Conservation (phyloP, 1,140 invertebrate species). For the Octopus bimaculoides region DNA sequence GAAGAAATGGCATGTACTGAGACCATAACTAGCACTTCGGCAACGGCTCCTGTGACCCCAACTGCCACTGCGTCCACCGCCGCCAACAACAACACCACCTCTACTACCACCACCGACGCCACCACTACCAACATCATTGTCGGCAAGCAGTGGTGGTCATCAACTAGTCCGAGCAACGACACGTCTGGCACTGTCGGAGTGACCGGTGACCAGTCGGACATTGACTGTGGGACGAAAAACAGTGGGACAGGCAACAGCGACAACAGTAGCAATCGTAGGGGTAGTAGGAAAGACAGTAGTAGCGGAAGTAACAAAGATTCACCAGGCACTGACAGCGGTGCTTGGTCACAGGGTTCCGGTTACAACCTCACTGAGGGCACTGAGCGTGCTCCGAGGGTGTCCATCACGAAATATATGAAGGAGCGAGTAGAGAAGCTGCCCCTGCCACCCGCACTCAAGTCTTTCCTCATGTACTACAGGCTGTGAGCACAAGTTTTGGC, state of each 20-base stretch:
- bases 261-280: slow-evolving; percentile 5
- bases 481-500: neutral
- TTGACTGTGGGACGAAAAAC: slow-evolving; percentile 22
- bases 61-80: neutral
- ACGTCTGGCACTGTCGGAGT: slow-evolving; percentile 49
- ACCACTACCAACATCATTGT: no score
- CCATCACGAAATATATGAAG: slow-evolving; percentile 56
- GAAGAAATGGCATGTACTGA: slow-evolving; percentile 12
- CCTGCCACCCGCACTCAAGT: slow-evolving; percentile 61
- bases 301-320: slow-evolving; percentile 12
- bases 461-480: slow-evolving; percentile 62
- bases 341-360: slow-evolving; percentile 13
- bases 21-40: slow-evolving; percentile 15
- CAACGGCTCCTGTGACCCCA: neutral
- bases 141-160: slow-evolving; percentile 27
- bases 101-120: no score
- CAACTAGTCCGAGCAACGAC: slow-evolving; percentile 44
- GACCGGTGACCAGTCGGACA: slow-evolving; percentile 30
- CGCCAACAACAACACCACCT: no score
- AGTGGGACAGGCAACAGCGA: slow-evolving; percentile 6
- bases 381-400: slow-evolving; percentile 25
- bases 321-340: slow-evolving; percentile 11
- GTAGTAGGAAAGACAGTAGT: slow-evolving; percentile 12
- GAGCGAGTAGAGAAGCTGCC: slow-evolving; percentile 62
- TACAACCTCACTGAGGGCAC: slow-evolving; percentile 19